These are phyloP conservation scores for Condylura cristata DNA, from an alignment of 2,113 vertebrate genomes.

Conservation along the genomic window DNA sequence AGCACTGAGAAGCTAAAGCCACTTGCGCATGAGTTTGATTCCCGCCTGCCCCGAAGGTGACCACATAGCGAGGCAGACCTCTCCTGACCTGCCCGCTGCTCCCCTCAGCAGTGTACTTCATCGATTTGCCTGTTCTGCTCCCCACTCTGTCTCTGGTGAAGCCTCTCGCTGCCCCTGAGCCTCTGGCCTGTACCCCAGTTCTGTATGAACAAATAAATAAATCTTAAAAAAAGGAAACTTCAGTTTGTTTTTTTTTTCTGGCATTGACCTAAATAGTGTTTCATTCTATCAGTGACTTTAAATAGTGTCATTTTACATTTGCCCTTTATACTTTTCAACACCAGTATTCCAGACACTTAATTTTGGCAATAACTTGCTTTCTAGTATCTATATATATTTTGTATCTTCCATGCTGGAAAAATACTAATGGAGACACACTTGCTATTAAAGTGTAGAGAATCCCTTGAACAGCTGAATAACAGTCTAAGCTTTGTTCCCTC, in stretches of 20 bases:
- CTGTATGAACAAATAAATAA: too few relatives aligned
- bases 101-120: too few relatives aligned
- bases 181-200: too few relatives aligned
- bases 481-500: background rate
- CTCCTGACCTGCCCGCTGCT: too few relatives aligned
- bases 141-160: too few relatives aligned
- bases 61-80: too few relatives aligned
- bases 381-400: background rate
- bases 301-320: constrained; percentile 51
- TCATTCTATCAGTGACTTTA: constrained; percentile 9
- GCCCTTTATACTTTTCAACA: background rate
- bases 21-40: too few relatives aligned
- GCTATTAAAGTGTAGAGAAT: background rate
- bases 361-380: background rate
- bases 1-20: too few relatives aligned
- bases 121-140: too few relatives aligned
- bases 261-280: constrained; percentile 27
- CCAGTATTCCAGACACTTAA: background rate
- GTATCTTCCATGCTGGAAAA: background rate
- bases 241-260: constrained; percentile 30
- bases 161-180: too few relatives aligned
- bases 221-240: constrained; percentile 60
- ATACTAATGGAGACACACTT: constrained; percentile 38
- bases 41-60: too few relatives aligned
- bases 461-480: background rate